A percentile compares a stretch with the other conserved stretches of the same genome.
phyloP scores from a whole-genome alignment of 2,888 invertebrate species.

The Pristionchus maxplancki region DNA sequence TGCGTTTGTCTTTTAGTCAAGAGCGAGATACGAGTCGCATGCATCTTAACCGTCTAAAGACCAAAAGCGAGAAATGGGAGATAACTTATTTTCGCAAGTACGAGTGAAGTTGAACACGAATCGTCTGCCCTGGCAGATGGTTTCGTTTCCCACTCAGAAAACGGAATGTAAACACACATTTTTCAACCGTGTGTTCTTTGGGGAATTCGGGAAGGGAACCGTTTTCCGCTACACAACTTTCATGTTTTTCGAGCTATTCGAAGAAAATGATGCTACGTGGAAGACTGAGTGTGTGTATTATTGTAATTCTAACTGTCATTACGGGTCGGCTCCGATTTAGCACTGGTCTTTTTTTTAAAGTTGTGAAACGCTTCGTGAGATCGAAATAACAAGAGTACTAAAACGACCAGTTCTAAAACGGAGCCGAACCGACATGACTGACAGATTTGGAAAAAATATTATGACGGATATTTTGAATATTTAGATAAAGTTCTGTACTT shows the following conservation, averaged over 20 bases:
- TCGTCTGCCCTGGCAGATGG: background rate
- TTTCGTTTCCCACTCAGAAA: background rate
- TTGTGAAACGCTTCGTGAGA: too few species aligned
- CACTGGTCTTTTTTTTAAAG: too few species aligned
- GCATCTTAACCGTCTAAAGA: background rate
- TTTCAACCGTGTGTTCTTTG: background rate
- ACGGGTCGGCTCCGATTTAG: too few species aligned
- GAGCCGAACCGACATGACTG: too few species aligned
- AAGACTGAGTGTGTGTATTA: background rate
- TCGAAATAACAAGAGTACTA: too few species aligned
- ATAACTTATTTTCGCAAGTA: background rate
- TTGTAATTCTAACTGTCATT: too few species aligned
- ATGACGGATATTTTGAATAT: too few species aligned
- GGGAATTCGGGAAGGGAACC: background rate
- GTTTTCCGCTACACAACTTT: background rate
- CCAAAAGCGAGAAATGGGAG: background rate
- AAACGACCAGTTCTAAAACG: too few species aligned
- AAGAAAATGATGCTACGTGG: background rate
- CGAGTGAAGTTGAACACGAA: background rate
- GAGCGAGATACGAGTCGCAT: too few species aligned
- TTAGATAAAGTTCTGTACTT: too few species aligned
- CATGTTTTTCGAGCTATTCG: background rate
- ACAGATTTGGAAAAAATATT: too few species aligned
- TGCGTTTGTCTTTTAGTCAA: background rate
- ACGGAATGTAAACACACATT: background rate